Conservation (phyloP, 2,113 vertebrate genomes). For the Mastomys coucha region DNA sequence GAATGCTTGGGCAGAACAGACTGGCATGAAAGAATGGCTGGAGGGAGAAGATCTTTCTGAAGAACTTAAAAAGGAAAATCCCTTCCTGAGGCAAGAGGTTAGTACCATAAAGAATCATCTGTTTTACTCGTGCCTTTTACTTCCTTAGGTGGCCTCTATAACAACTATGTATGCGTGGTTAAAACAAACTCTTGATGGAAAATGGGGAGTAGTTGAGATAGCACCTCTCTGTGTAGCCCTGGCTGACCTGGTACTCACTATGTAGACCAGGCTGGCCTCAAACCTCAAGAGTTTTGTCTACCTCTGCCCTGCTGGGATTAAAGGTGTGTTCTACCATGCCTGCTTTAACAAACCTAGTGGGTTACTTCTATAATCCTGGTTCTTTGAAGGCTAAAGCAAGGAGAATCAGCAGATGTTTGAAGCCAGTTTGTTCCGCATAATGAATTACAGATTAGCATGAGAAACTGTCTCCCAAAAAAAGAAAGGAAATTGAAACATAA, state of each 20-base stretch:
- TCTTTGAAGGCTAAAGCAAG: neutral
- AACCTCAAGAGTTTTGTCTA: neutral
- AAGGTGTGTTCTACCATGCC: neutral
- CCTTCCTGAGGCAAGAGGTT: slow-evolving; percentile 97
- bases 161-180: neutral
- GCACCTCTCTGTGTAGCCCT: neutral
- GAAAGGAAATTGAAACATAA: neutral
- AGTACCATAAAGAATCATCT: slow-evolving; percentile 47
- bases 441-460: neutral
- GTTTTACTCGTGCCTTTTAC: slow-evolving; percentile 15
- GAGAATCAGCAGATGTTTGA: neutral
- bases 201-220: neutral
- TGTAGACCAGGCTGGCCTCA: neutral
- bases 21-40: slow-evolving; percentile 98
- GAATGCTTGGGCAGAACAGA: slow-evolving; percentile 97
- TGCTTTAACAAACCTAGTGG: neutral
- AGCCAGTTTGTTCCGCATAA: neutral
- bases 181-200: neutral
- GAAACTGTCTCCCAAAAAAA: neutral
- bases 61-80: slow-evolving; percentile 97
- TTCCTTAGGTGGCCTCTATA: neutral
- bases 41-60: slow-evolving; percentile 98
- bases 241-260: neutral
- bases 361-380: neutral
- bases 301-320: neutral